These are phyloP conservation scores for Drosophila falleni DNA, from an alignment of 2,888 invertebrate species.

Conservation along the genomic window DNA sequence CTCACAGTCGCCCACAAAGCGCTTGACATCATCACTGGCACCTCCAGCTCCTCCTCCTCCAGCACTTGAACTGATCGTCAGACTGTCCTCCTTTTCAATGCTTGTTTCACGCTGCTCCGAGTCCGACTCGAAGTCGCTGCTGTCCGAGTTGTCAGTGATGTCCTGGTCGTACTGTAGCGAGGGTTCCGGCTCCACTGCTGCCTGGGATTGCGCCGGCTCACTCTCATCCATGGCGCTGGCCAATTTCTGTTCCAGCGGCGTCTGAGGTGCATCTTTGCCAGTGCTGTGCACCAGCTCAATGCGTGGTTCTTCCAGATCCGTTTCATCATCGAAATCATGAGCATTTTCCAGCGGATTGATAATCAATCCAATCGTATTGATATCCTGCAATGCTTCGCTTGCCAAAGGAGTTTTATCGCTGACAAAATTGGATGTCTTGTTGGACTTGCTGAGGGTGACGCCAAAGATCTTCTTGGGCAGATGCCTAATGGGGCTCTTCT, in stretches of 20 bases:
- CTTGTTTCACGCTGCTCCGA: constrained; percentile 84
- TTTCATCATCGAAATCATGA: constrained; percentile 83
- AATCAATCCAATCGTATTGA: constrained; percentile 87
- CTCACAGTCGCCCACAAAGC: constrained; percentile 85
- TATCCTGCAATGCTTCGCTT: constrained; percentile 66
- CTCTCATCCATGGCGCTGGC: constrained; percentile 73
- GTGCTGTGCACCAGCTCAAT: constrained; percentile 54
- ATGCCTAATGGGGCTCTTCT: constrained; percentile 84
- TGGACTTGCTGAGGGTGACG: constrained; percentile 84
- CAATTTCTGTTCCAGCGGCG: constrained; percentile 70
- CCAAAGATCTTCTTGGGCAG: constrained; percentile 85
- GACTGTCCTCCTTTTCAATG: constrained; percentile 83
- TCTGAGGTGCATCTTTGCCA: constrained; percentile 55
- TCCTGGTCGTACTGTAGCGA: constrained; percentile 77
- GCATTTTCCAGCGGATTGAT: constrained; percentile 88
- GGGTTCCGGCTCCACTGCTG: constrained; percentile 48
- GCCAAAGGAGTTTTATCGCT: constrained; percentile 79
- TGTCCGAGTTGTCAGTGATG: constrained; percentile 84
- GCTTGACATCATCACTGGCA: constrained; percentile 75
- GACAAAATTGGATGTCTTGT: constrained; percentile 85
- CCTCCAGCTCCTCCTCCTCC: constrained; percentile 47
- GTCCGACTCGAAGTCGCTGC: constrained; percentile 84
- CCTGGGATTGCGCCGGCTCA: constrained; percentile 40
- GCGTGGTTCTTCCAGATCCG: constrained; percentile 75
- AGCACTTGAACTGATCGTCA: constrained; percentile 67